Evolutionary conservation across 2,888 invertebrate species (phyloP).

Genomic region (Dryococelus australis): DNA sequence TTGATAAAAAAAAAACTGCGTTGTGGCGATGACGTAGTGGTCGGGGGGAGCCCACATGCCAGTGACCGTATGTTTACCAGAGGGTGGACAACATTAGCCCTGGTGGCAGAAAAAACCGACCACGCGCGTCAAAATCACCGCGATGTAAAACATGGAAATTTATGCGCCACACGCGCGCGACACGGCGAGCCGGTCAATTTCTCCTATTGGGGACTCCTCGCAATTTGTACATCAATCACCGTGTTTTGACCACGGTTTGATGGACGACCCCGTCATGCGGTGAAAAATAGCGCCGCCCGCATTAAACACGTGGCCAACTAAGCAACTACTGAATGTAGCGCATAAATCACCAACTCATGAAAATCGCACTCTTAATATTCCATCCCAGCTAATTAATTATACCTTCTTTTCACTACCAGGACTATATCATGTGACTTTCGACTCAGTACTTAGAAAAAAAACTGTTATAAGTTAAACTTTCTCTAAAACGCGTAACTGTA

Average conservation of each 20-base stretch:
- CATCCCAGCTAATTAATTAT: background rate
- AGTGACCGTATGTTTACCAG: background rate
- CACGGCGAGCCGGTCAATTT: background rate
- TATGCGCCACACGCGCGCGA: conserved; percentile 24
- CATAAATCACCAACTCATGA: conserved; percentile 21
- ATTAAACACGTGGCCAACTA: conserved; percentile 19
- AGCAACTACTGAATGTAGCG: conserved; percentile 21
- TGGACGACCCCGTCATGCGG: background rate
- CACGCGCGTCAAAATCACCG: background rate
- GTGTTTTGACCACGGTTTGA: conserved; percentile 26
- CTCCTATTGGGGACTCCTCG: conserved; percentile 5
- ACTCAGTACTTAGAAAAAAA: no score
- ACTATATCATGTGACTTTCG: no score
- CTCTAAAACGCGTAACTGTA: no score
- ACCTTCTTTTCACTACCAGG: background rate
- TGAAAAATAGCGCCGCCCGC: background rate
- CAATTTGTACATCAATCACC: conserved; percentile 30
- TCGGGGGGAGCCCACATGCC: background rate
- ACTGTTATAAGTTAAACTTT: no score
- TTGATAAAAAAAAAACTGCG: background rate
- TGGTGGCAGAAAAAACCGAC: background rate
- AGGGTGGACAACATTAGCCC: background rate
- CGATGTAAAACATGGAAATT: conserved; percentile 25
- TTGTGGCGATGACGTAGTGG: background rate
- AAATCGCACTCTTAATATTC: background rate